These are phyloP conservation scores for Pterostichus madidus DNA, from an alignment of 2,888 invertebrate genomes.

Conservation along the genomic window DNA sequence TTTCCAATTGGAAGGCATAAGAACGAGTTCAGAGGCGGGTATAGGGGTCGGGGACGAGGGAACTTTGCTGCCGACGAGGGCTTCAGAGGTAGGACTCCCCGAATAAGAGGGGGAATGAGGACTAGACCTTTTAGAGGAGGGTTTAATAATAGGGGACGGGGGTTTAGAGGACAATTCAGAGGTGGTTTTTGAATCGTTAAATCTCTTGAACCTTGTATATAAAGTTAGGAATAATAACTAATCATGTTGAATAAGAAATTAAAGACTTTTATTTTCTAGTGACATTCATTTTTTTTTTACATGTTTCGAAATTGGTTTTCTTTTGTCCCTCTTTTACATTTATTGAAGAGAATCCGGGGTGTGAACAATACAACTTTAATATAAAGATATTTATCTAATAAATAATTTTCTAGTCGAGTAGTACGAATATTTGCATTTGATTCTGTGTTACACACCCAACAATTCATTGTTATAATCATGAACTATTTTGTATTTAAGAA, in stretches of 20 bases:
- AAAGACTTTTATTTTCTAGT: constrained; percentile 39
- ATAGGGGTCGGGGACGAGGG: constrained; percentile 59
- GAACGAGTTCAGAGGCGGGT: constrained; percentile 58
- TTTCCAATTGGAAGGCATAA: constrained; percentile 30
- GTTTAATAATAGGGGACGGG: constrained; percentile 70
- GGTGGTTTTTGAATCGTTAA: constrained; percentile 70
- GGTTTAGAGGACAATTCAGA: constrained; percentile 73
- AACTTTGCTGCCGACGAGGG: constrained; percentile 38
- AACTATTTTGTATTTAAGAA: constrained; percentile 29
- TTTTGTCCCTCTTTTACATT: neutral
- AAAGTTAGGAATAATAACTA: neutral
- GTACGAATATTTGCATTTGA: neutral
- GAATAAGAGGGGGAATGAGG: constrained; percentile 64
- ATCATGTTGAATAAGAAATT: constrained; percentile 19
- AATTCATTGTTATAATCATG: constrained; percentile 19
- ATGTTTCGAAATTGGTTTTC: constrained; percentile 18
- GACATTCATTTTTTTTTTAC: constrained; percentile 25
- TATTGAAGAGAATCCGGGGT: neutral
- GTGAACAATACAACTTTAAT: constrained; percentile 1
- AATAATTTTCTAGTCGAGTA: constrained; percentile 35
- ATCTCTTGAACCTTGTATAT: constrained; percentile 32
- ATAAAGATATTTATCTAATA: neutral
- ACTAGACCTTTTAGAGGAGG: constrained; percentile 72
- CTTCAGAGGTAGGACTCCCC: constrained; percentile 68
- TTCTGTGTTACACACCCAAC: constrained; percentile 13